Evolutionary conservation across 2,888 invertebrate genomes (phyloP), one percentile per base, ranked within the genome.

Genomic region (Drosophila sordidula): DNA sequence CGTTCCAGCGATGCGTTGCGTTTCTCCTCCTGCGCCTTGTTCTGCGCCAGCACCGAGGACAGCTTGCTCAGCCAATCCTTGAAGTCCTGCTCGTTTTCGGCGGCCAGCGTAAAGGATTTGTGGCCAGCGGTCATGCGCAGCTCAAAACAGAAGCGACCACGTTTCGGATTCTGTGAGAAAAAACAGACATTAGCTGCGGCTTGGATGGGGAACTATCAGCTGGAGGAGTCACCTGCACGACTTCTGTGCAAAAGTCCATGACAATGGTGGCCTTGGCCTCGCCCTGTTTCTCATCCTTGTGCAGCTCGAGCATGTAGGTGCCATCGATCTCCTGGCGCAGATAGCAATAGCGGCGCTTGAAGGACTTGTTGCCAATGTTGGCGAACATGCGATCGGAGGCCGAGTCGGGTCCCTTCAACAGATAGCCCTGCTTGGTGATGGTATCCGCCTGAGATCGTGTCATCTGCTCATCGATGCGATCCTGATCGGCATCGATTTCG

Each of bases 201-300:
- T 26, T 16, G 9, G 11, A 5, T 2, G 11, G 0, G 0, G 0
- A 2, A 0, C 6, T 14, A 1, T 4, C 1, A 3, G 4, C 3
- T 12, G 1, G 0, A 1, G 18, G 18, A 18, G 18, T 70, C 92
- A 96, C 96, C 93, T 95, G 95, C 63, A 96, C 95, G 84, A 98
- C 97, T 91, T 97, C 97, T 2, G 96, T 96, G 90, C 98, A 98
- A 93, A 97, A 97, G 92, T 98, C 98, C 95, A 98, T 96, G 76
- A 97, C 97, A 90, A 98, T 96, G 36, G 97, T 96, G 77, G 97
- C 95, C 93, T 98, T 98, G 0, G 97, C 96, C 87, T 98, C 98
- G 26, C 95, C 95, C 92, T 97, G 97, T 91, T 96, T 96, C 70
- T 98, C 98, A 92, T 98, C 98, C 93, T 98, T 98, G 92, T 97